Evolutionary conservation across 2,888 invertebrate genomes (phyloP).

Genomic region (Epistrophe eligans): DNA sequence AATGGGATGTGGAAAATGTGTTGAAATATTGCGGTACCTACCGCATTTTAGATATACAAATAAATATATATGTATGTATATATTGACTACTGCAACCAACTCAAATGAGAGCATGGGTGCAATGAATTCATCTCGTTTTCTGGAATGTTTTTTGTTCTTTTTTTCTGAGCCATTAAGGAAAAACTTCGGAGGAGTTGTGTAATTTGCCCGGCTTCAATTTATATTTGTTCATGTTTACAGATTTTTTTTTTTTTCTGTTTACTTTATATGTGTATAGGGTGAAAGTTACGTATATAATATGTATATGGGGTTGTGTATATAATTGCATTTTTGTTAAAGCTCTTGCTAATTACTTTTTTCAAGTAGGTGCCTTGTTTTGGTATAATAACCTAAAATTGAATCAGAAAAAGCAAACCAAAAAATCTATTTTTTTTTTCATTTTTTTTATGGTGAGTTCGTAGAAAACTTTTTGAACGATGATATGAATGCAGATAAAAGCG

Average conservation of each 20-base stretch:
- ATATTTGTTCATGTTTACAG: constrained; percentile 44
- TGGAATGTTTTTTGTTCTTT: constrained; percentile 10
- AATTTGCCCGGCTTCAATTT: constrained; percentile 39
- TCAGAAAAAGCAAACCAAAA: constrained; percentile 33
- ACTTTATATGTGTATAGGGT: neutral
- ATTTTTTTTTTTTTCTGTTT: neutral
- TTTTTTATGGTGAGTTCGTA: neutral
- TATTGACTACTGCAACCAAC: constrained; percentile 57
- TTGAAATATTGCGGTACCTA: constrained; percentile 45
- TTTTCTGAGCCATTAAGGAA: constrained; percentile 56
- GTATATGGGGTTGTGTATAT: constrained; percentile 6
- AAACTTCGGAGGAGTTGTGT: constrained; percentile 44
- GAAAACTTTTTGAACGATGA: constrained; percentile 5
- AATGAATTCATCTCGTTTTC: constrained; percentile 64
- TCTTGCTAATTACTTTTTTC: constrained; percentile 64
- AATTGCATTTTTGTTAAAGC: constrained; percentile 51
- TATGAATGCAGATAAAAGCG: constrained; percentile 13
- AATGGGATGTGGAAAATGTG: constrained; percentile 49
- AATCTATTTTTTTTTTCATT: too few relatives aligned
- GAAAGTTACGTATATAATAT: neutral
- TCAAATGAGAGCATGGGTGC: constrained; percentile 48
- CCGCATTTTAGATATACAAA: neutral
- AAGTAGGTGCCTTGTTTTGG: constrained; percentile 70
- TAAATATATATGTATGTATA: too few relatives aligned
- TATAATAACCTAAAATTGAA: constrained; percentile 70